phyloP scores from a whole-genome alignment of 30 jellyfish, hydroid and myxozoan species.

The Turritopsis rubra region DNA sequence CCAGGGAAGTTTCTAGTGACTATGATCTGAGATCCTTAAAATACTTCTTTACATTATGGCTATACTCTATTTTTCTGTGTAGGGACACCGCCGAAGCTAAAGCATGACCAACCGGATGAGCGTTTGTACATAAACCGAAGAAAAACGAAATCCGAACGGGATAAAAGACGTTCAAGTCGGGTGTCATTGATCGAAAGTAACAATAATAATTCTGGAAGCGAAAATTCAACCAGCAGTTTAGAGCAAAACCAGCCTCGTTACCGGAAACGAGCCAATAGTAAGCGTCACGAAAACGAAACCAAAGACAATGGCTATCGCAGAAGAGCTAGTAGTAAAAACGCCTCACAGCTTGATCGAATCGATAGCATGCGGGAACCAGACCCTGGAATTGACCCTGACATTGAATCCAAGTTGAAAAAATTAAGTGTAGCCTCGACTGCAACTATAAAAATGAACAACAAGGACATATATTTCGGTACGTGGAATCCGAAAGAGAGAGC shows the following conservation, averaged over 20 bases:
- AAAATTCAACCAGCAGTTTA: slow-evolving; percentile 29
- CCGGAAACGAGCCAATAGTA: slow-evolving; percentile 26
- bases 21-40: too few species aligned
- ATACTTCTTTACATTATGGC: too few species aligned
- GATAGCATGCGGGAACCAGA: slow-evolving; percentile 19
- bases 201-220: slow-evolving; percentile 26
- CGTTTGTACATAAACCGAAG: slow-evolving; percentile 12
- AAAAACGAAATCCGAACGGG: slow-evolving; percentile 44
- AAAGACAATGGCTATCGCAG: slow-evolving; percentile 21
- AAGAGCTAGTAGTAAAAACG: slow-evolving; percentile 23
- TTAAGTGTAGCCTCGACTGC: slow-evolving; percentile 14
- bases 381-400: not conserved
- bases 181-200: slow-evolving; percentile 13
- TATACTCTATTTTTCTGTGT: not conserved
- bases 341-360: not conserved
- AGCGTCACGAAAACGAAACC: slow-evolving; percentile 20
- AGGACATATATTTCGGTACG: slow-evolving; percentile 36
- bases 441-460: slow-evolving; percentile 36
- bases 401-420: not conserved
- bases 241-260: slow-evolving; percentile 30
- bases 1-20: too few species aligned
- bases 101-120: not conserved
- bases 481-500: slow-evolving; percentile 48
- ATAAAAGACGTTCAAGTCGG: slow-evolving; percentile 39
- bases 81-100: not conserved